Percentiles rank a stretch among this genome's conserved stretches.
Evolutionary conservation across 1,140 invertebrate genomes (phyloP).

Genomic region (Arctopsyche grandis): DNA sequence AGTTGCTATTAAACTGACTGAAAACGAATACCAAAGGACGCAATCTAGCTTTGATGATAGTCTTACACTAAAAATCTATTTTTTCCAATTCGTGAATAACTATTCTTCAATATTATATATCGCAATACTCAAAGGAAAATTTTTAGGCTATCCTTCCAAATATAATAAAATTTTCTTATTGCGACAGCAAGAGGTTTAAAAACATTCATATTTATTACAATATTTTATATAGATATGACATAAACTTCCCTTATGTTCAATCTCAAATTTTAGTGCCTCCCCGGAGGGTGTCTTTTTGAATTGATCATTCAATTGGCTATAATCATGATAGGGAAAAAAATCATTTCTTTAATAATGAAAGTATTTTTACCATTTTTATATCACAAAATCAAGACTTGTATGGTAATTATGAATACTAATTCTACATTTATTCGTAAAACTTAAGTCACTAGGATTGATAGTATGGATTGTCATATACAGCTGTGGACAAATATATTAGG

Average conservation of each 20-base stretch:
- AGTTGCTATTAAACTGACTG: constrained; percentile 68
- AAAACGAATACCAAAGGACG: constrained; percentile 86
- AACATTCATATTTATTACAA: too few relatives aligned
- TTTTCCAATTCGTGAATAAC: constrained; percentile 90
- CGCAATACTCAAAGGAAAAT: constrained; percentile 86
- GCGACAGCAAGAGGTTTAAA: constrained; percentile 74
- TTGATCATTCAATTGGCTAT: constrained; percentile 84
- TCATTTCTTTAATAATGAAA: constrained; percentile 82
- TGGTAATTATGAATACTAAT: constrained; percentile 36
- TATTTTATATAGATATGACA: too few relatives aligned
- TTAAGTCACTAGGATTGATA: too few relatives aligned
- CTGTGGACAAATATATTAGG: too few relatives aligned
- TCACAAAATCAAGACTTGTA: constrained; percentile 44
- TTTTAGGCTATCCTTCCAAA: constrained; percentile 80
- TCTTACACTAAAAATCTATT: constrained; percentile 85
- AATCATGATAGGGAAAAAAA: constrained; percentile 89
- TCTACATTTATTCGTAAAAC: too few relatives aligned
- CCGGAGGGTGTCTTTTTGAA: constrained; percentile 84
- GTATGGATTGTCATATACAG: too few relatives aligned
- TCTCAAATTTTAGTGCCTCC: constrained; percentile 72
- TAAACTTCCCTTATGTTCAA: too few relatives aligned
- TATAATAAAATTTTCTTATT: constrained; percentile 78
- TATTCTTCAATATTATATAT: constrained; percentile 90
- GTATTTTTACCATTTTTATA: constrained; percentile 63
- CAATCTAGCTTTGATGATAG: constrained; percentile 88